Conservation (phyloP, 1,140 invertebrate species). For the Brachionus rotundiformis region DNA sequence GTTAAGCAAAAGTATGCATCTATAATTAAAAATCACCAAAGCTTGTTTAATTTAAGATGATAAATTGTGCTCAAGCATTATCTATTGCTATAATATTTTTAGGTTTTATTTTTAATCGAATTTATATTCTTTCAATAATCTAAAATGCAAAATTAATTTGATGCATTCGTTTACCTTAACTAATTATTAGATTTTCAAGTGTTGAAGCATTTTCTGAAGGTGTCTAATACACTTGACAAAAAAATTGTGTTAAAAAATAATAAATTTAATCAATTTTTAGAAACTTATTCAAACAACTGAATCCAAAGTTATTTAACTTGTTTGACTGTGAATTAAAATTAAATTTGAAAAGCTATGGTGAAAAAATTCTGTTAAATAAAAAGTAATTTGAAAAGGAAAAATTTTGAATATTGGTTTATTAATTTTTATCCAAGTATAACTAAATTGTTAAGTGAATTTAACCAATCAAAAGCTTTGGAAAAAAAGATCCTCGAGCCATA, state of each 20-base stretch:
- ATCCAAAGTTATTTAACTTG: background rate
- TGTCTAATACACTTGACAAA: background rate
- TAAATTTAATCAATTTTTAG: background rate
- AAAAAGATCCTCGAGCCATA: background rate
- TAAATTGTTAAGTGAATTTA: background rate
- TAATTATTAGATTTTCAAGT: too few relatives aligned
- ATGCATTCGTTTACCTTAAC: too few relatives aligned
- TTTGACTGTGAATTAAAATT: background rate
- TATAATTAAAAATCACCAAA: background rate
- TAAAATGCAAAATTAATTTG: too few relatives aligned
- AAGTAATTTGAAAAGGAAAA: background rate
- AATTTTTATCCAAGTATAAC: background rate
- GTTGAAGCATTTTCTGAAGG: background rate
- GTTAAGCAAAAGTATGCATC: background rate
- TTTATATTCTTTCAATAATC: too few relatives aligned
- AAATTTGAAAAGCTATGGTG: background rate
- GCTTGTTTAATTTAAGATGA: too few relatives aligned
- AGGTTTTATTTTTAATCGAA: too few relatives aligned
- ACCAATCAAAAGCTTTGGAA: background rate
- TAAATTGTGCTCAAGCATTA: too few relatives aligned
- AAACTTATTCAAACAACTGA: background rate
- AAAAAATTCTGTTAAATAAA: slow-evolving; percentile 18
- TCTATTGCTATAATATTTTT: too few relatives aligned
- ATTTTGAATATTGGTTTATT: background rate
- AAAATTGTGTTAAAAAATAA: too few relatives aligned